Evolutionary conservation across 2,113 vertebrate genomes (phyloP).

Genomic region (Apus apus): DNA sequence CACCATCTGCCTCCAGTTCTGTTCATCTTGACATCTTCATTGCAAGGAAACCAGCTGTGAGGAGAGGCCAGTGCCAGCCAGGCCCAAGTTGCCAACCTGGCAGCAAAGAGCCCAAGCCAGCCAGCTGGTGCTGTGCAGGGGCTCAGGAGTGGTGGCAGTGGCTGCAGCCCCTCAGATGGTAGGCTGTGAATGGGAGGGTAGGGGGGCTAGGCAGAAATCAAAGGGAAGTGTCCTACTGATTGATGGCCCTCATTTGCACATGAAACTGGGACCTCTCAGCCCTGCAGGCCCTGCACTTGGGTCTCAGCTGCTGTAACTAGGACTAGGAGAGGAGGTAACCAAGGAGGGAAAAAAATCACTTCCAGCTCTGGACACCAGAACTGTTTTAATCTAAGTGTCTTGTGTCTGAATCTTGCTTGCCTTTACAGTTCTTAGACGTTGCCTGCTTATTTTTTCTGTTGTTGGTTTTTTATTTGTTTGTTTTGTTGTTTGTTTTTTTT

Average conservation of each 20-base stretch:
- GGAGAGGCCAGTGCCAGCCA: background rate
- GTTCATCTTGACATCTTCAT: constrained; percentile 28
- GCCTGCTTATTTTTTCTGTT: background rate
- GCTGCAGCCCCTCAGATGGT: constrained; percentile 7
- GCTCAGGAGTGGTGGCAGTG: background rate
- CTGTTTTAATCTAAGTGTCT: background rate
- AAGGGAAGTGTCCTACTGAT: constrained; percentile 53
- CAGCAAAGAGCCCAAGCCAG: background rate
- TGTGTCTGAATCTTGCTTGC: background rate
- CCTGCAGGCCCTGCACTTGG: constrained; percentile 26
- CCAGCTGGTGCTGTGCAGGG: constrained; percentile 10
- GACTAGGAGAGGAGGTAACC: background rate
- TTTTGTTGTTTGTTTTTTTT: background rate
- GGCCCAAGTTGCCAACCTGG: constrained; percentile 31
- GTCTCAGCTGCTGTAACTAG: constrained; percentile 37
- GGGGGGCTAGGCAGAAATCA: constrained; percentile 21
- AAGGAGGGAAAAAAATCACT: background rate
- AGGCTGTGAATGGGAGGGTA: constrained; percentile 25
- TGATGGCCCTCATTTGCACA: constrained; percentile 71
- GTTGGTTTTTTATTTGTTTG: no score
- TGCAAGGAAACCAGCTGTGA: constrained; percentile 35
- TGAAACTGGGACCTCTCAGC: constrained; percentile 48
- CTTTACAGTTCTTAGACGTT: background rate
- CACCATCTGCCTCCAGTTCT: constrained; percentile 37
- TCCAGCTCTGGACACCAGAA: background rate